These are phyloP conservation scores for Indicator maculatus DNA, from an alignment of 2,113 vertebrate genomes.

Conservation along the genomic window DNA sequence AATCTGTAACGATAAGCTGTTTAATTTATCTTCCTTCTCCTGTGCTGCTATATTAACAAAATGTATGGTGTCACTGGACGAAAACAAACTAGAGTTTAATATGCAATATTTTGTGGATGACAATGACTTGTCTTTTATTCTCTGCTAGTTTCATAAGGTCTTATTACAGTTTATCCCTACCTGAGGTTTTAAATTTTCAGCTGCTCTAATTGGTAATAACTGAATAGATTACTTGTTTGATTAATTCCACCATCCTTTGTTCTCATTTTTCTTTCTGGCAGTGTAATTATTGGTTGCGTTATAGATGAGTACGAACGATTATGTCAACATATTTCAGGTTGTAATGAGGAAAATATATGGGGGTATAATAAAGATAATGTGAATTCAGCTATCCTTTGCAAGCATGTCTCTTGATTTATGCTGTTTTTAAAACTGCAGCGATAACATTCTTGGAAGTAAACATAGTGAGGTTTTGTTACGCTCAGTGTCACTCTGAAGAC, in stretches of 20 bases:
- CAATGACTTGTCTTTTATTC: background rate
- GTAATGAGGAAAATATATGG: slow-evolving; percentile 63
- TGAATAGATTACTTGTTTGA: slow-evolving; percentile 27
- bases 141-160: background rate
- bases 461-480: slow-evolving; percentile 56
- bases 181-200: background rate
- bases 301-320: slow-evolving; percentile 50
- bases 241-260: slow-evolving; percentile 53
- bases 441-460: slow-evolving; percentile 71
- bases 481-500: slow-evolving; percentile 60
- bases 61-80: background rate
- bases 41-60: background rate
- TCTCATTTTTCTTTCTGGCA: slow-evolving; percentile 56
- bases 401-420: slow-evolving; percentile 35
- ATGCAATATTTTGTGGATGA: background rate
- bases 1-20: background rate
- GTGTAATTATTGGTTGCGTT: slow-evolving; percentile 38
- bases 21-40: background rate
- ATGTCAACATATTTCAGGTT: slow-evolving; percentile 60
- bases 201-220: background rate
- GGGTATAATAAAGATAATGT: slow-evolving; percentile 58
- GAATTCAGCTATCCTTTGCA: slow-evolving; percentile 40
- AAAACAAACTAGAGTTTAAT: slow-evolving; percentile 1
- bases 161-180: background rate
- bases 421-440: slow-evolving; percentile 35